These are phyloP conservation scores for Axinella damicornis DNA, from an alignment of 37 sponge, comb jelly and placozoan genomes.

Conservation along the genomic window DNA sequence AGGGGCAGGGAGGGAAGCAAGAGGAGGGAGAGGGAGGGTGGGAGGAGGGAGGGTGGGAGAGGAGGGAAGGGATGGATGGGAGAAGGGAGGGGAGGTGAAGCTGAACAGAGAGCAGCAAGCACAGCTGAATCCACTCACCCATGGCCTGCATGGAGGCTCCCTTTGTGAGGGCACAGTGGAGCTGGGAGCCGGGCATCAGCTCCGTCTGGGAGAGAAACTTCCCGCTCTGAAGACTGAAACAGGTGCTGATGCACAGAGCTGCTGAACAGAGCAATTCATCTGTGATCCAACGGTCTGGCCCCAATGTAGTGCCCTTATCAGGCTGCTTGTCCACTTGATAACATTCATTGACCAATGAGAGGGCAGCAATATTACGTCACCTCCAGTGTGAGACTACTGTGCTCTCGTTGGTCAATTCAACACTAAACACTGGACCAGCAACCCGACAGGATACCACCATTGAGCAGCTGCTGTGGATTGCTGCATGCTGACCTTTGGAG, in stretches of 20 bases:
- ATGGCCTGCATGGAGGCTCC: conserved; percentile 44
- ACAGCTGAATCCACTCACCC: conserved; percentile 28
- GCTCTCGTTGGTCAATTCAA: too few species aligned
- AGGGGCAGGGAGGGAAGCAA: neutral
- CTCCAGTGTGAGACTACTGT: too few species aligned
- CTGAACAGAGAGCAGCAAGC: neutral
- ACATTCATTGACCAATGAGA: neutral
- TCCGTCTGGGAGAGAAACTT: conserved; percentile 53
- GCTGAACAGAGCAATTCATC: neutral
- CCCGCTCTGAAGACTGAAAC: conserved; percentile 58
- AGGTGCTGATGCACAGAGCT: conserved; percentile 54
- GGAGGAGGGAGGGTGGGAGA: neutral
- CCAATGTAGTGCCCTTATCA: too few species aligned
- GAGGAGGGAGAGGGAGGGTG: neutral
- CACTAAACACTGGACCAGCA: too few species aligned
- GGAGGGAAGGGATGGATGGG: too few species aligned
- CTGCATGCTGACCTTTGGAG: conserved; percentile 20
- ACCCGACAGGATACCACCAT: neutral
- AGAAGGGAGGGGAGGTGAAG: neutral
- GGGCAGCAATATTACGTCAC: too few species aligned
- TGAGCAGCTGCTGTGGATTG: neutral
- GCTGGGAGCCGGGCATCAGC: conserved; percentile 36
- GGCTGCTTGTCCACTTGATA: neutral
- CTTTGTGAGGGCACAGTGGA: conserved; percentile 69
- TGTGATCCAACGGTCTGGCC: neutral